A percentile compares a stretch with the other conserved stretches of the same genome.
Evolutionary conservation across 2,113 vertebrate species (phyloP).

Genomic region (Henicopernis longicauda): DNA sequence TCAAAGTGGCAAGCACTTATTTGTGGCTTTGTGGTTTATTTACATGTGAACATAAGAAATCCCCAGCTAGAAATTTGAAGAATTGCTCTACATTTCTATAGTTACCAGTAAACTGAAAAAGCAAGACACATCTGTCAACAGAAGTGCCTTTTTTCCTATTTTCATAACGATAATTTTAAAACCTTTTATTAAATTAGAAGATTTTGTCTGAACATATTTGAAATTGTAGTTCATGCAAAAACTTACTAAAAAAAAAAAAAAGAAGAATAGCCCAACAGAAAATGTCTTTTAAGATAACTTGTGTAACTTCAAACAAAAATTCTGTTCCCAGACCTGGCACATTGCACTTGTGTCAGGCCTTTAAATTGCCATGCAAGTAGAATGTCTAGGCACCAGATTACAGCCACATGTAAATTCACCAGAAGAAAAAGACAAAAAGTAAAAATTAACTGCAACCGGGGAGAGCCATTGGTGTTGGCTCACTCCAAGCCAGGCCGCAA

Average conservation of each 20-base stretch:
- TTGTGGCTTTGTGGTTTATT: slow-evolving; percentile 31
- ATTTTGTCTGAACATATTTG: background rate
- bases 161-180: slow-evolving; percentile 16
- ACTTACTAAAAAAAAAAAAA: background rate
- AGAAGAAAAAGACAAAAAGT: background rate
- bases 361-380: background rate
- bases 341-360: background rate
- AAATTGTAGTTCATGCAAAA: background rate
- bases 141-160: background rate
- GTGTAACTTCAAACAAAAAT: background rate
- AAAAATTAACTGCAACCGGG: background rate
- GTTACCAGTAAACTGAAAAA: slow-evolving; percentile 31
- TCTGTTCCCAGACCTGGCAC: background rate
- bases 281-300: background rate
- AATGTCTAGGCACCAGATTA: background rate
- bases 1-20: background rate
- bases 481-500: background rate
- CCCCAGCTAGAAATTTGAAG: background rate
- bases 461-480: background rate
- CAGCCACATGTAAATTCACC: background rate
- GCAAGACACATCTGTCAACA: background rate
- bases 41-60: slow-evolving; percentile 35
- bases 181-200: slow-evolving; percentile 8
- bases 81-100: background rate
- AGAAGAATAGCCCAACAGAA: background rate